Base-by-base conservation (phyloP, 1,140 invertebrate species). In the Apis laboriosa region DNA sequence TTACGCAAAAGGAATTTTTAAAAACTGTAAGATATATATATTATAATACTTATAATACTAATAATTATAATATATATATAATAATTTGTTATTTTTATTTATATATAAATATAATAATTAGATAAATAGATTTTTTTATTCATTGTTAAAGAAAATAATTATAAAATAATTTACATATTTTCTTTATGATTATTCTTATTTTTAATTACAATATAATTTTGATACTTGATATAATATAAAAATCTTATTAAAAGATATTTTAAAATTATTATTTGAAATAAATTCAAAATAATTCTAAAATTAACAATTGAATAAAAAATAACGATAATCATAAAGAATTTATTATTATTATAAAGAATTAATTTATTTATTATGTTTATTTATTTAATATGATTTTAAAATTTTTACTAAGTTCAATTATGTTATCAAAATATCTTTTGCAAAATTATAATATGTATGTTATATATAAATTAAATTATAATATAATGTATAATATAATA, bases 1-100 rank as follows among this genome's bases (percentile, higher is more conserved):
- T 64, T 28, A 90, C 85, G 17, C 91, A 92, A 84, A 61, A 87
- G 56, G 19, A 70, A 71, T 55, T 92, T 1, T 17, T 49, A 34
- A 13, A 73, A 28, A 58, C 75, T 77, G 85, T 90, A 88, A 88
- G 82, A 19, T 55, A 70, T 19, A 55, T 53, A 43, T 43, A 34
- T 34, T 34, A 43, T 43, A 34, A 34, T 34, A 34, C 34, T 34
- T 34, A 34, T 34, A 34, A 34, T 34, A 24, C 24, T 24, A 34
- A 34, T 34, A 34, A 34, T 34, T 34, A 34, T 34, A 34, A 34
- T 34, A 34, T 34, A 34, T 66, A 51, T 66, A 51, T 66, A 61
- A 76, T 43, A 43, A 43, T 5, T 43, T 43, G 5, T 43, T 43
- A 43, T n/a, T 43, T 43, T 43, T 43, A 43, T 43, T 21, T 60